Evolutionary conservation across 2,797 vertebrate species (phyloP), one percentile per base, ranked within the genome.

Genomic region (Nothura maculosa): DNA sequence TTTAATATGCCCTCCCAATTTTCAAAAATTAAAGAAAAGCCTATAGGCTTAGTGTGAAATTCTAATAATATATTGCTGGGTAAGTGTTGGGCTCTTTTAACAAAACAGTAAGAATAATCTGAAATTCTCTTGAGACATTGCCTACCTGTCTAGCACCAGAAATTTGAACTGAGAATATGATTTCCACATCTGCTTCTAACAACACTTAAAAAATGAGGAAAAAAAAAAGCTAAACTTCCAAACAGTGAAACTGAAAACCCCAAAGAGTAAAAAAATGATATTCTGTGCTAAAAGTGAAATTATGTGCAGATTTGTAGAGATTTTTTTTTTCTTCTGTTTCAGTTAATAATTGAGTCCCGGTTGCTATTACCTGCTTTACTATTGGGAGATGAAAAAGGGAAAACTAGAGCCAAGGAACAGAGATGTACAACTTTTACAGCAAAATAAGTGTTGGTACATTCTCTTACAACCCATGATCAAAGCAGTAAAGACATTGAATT

Each of bases 1-100:
- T 25, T 76, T 54, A 45, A 68, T n/a, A n/a, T n/a, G n/a, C n/a
- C n/a, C n/a, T n/a, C n/a, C n/a, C n/a, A n/a, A n/a, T n/a, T n/a
- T n/a, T n/a, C n/a, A n/a, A n/a, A n/a, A n/a, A n/a, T 55, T n/a
- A 75, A 83, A 55, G 42, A 42, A 85, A 87, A 63, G 2, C 4
- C 2, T n/a, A 28, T 73, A 66, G 0, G 1, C 48, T 72, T 68
- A 75, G 7, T 36, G 2, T 1, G 47, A 60, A 2, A 3, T 42
- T 34, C 27, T 58, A 50, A 62, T 48, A 5, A 30, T 32, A 30
- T 3, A 3, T 57, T 64, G 57, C 52, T 54, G 61, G 27, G 36
- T 52, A 15, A 6, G 11, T 6, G 50, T 0, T 43, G 27, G 57
- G 10, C 10, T 76, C 15, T 74, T 70, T 85, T 73, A n/a, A 30